Base-by-base conservation (phyloP, 1,140 invertebrate genomes). In the Papilio machaon region DNA sequence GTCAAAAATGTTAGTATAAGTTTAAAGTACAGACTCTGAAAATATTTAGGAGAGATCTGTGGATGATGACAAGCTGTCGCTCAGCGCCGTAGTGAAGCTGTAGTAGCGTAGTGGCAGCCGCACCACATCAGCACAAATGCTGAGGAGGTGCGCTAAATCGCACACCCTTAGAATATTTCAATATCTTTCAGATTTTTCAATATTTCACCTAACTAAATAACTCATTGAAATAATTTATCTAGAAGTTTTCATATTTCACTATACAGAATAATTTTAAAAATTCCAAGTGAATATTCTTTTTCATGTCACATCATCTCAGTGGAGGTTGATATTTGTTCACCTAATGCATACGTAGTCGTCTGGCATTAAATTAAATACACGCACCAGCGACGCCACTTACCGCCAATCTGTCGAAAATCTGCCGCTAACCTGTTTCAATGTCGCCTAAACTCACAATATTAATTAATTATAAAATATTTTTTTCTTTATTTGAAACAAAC, bases 321-420 rank as follows among this genome's bases (percentile, higher is more conserved):
- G 60, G 23, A 30, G 19, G 60, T 67, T 67, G 13, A 67, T 67
- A 67, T 67, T 67, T 13, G 60, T 23, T 23, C 8, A 23, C 19
- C 7, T 70, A 35, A 70, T 70, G 64, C 30, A 70, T 70, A 70
- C 30, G 64, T 70, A 70, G 35, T 70, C 2, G 64, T 70, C 60
- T 35, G 30, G 23, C n/a, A 10, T 5, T 23, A 35, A 67, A 67
- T 67, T 67, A 23, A 64, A 67, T 67, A 30, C 13, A 30, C 60
- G 11, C 17, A 23, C 23, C 60, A 67, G 23, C 13, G 60, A 4
- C 60, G 60, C 30, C 19, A 67, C 30, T 11, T 30, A 11, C 60
- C 54, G 54, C 54, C 19, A 30, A 30, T 30, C 0, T 30, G 17
- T n/a, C 54, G 23, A 30, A 30, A 30, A 30, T 30, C 54, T 6